Evolutionary conservation across 2,797 vertebrate genomes (phyloP), one percentile per base, ranked within the genome.

Genomic region (Sebastes steindachneri): DNA sequence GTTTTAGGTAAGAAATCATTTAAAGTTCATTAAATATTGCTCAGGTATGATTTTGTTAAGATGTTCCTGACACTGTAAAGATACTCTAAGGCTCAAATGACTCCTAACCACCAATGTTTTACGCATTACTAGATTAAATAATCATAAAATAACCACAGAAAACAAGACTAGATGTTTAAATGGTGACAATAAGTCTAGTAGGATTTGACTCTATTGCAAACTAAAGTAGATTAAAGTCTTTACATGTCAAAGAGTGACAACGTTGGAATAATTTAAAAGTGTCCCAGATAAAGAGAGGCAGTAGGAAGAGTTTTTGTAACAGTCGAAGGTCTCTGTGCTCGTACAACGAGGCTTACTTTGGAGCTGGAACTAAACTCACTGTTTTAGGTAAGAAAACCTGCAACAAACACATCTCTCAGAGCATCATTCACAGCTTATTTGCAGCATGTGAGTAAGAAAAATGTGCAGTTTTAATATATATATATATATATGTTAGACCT

Each of bases 281-380:
- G n/a, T 5, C 3, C 2, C 0, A 58, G 29, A 14, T 1, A 48
- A 48, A 60, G 11, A 78, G 33, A 76, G 31, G 60, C 70, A 28
- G 11, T 1, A 69, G 67, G 5, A 69, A 68, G 68, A 62, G 77
- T 5, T 88, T 89, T 79, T 80, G 81, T 69, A 2, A 7, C 41
- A 21, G 70, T n/a, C 6, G 4, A 75, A 62, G 28, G 71, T 74
- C 83, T 88, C 79, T 85, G 90, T 91, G 88, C 4, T 82, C 77
- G 1, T 10, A 80, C 80, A 10, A 0, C 0, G 70, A 89, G 90
- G 85, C 94, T 77, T 80, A 23, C 63, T 87, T 96, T 84, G 96
- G 96, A 83, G 33, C 78, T 3, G 96, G 95, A 79, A 96, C 95
- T 57, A 95, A 90, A 88, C 93, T 97, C 79, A 95, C 94, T 0